Evolutionary conservation across 2,888 invertebrate species (phyloP), one percentile per base, ranked within the genome.

Genomic region (Thecophora atra): DNA sequence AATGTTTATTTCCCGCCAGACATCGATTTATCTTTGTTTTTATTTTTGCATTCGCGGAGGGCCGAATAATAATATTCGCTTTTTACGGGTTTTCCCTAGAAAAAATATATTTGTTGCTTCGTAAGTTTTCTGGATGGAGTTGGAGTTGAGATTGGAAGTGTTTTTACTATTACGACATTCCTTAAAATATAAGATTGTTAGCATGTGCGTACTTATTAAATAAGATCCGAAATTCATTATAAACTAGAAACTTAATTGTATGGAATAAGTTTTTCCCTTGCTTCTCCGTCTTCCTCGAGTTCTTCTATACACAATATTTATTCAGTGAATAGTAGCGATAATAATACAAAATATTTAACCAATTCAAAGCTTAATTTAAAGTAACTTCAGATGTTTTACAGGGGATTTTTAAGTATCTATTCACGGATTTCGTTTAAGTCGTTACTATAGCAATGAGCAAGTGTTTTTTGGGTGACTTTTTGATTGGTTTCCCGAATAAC

Each of bases 121-220:
- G 15, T 13, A 60, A 54, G 67, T 56, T 60, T 60, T 44, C 60
- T 69, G 69, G 69, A 69, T 69, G 69, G 60, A 69, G 60, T 24
- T 69, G 44, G 47, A 54, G 19, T 69, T 60, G 69, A 47, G 28
- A 19, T 69, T 24, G 51, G 63, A 63, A 24, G 13, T 11, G n/a
- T 15, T 17, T 21, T 44, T 44, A 30, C 21, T 63, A 44, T n/a
- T 63, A 19, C 5, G 8, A 42, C 17, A 30, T 11, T 42, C 4
- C 37, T 37, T 37, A 37, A 37, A 37, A 37, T 37, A 37, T 37
- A 37, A 6, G 37, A 8, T 8, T 37, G 37, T 37, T 8, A 8
- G 37, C 11, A 37, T 37, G 37, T 37, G 37, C 11, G 37, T 2
- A n/a, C 37, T 37, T 37, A 37, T 37, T 37, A 6, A 37, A 37